Conservation (phyloP, 2,113 vertebrate species). For the Myodes glareolus region DNA sequence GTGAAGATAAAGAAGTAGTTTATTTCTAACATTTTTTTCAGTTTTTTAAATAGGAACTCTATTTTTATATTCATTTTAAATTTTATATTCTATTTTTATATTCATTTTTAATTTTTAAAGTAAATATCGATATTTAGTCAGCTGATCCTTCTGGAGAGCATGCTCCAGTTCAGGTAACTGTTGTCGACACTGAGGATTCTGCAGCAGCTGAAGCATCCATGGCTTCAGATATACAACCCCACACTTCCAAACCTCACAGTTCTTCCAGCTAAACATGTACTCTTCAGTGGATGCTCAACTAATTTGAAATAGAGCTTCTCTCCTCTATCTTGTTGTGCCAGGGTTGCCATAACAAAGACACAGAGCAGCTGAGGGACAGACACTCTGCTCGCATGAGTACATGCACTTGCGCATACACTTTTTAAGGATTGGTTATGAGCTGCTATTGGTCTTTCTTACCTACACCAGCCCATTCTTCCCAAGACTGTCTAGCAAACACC, state of each 20-base stretch:
- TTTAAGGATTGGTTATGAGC: neutral
- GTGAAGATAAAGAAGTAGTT: conserved; percentile 5
- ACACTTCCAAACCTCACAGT: neutral
- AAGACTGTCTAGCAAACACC: neutral
- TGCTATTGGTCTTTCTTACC: neutral
- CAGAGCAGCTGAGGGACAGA: neutral
- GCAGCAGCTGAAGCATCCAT: neutral
- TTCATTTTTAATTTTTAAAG: neutral
- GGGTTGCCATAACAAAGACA: neutral
- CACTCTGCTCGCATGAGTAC: neutral
- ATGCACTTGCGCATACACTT: neutral
- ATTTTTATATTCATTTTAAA: neutral
- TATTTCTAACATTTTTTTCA: neutral
- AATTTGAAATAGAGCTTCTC: neutral
- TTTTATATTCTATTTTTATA: neutral
- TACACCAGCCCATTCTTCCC: neutral
- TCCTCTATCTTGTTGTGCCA: neutral
- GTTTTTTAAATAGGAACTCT: neutral
- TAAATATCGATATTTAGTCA: neutral
- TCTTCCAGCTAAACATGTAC: neutral
- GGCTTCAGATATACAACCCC: neutral
- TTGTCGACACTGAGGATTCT: neutral
- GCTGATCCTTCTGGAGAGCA: neutral
- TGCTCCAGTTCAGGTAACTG: neutral
- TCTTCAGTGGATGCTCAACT: neutral